Base-by-base conservation (phyloP, 2,113 vertebrate genomes). In the Psephotus haematonotus region DNA sequence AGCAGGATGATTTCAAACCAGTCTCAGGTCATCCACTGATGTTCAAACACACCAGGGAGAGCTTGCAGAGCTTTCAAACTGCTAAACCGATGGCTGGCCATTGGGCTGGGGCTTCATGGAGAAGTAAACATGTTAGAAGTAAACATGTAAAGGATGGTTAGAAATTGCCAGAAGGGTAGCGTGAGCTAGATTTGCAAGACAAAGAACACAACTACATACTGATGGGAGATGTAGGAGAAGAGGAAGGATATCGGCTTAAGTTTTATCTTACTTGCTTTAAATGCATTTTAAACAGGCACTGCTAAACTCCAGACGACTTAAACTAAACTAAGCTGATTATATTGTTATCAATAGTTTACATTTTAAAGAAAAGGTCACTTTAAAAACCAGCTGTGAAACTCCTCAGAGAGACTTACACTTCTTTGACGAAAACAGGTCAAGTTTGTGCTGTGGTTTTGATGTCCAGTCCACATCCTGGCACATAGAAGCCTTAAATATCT, bases 361-460 rank as follows among this genome's bases (percentile, higher is more conserved):
- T 52, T 25, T 23, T 7, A 57, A 60, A 20, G 39, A 57, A 59
- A 10, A 65, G 2, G 5, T 22, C 3, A 17, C 11, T 62, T 78
- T 78, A 71, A 60, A 87, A 82, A 20, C 43, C 93, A 87, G 31
- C 72, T 91, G 55, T 84, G 83, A 39, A 29, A 57, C 50, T 79
- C 55, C 72, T 77, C 18, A 49, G 71, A 39, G 43, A 49, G 11
- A 10, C 6, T 64, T 57, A 39, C 18, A 22, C 3, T 69, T 27
- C 44, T 85, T 53, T 33, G 44, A 69, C 2, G 0, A 86, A 90
- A 93, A 14, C 17, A 33, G 77, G 59, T 82, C 37, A 76, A 84
- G 59, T 82, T 39, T 59, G 33, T 49, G 19, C 41, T 43, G 25
- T 50, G 41, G 68, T 91, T 92, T 76, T 8, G 0, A 35, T 80